Conservation (phyloP, 2,113 vertebrate species). For the Hippocampus zosterae region DNA sequence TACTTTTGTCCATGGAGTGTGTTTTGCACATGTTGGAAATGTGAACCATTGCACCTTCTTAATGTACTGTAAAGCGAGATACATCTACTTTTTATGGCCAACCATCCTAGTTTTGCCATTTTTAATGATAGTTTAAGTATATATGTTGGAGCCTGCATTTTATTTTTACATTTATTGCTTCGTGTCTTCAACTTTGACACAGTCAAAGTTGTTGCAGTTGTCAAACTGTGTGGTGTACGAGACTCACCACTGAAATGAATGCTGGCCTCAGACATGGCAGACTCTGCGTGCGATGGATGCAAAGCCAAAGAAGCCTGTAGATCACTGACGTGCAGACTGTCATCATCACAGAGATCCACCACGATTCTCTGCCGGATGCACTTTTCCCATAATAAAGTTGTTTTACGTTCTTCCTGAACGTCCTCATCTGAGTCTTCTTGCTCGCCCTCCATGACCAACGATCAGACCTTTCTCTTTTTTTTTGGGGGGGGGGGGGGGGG, state of each 20-base stretch:
- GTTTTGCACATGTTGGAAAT: too few relatives aligned
- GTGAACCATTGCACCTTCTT: too few relatives aligned
- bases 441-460: constrained; percentile 46
- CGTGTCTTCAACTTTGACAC: neutral
- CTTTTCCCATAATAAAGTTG: constrained; percentile 67
- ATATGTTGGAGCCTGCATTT: too few relatives aligned
- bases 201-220: neutral
- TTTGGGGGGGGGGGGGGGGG: neutral
- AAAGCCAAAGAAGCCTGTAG: constrained; percentile 57
- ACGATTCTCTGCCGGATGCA: constrained; percentile 70
- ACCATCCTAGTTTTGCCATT: neutral
- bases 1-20: too few relatives aligned
- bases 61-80: too few relatives aligned
- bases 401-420: constrained; percentile 18
- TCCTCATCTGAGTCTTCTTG: constrained; percentile 49
- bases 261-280: constrained; percentile 55
- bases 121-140: neutral
- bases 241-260: constrained; percentile 62
- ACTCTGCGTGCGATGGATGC: constrained; percentile 53
- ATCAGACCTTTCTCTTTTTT: constrained; percentile 9
- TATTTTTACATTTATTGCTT: neutral
- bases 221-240: neutral
- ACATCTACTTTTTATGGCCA: too few relatives aligned
- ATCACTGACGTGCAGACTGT: constrained; percentile 72
- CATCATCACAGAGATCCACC: constrained; percentile 71